Conservation (phyloP, 2,113 vertebrate genomes). For the Urocynchramus pylzowi region DNA sequence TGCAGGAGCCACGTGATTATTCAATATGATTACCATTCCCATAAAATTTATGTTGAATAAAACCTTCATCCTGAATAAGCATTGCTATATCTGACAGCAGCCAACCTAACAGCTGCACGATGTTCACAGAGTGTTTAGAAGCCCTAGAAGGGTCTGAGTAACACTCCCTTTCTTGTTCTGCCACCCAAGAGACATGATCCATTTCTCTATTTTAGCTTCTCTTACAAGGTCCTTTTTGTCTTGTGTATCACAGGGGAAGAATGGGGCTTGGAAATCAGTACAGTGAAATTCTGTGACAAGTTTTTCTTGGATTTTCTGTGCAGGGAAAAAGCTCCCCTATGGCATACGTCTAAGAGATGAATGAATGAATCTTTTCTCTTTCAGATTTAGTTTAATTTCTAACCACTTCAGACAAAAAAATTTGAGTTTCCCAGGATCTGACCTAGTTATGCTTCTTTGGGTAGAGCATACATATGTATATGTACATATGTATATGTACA, state of each 20-base stretch:
- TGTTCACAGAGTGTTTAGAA: neutral
- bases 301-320: constrained; percentile 41
- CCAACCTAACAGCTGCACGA: neutral
- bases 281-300: constrained; percentile 10
- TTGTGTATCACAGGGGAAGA: neutral
- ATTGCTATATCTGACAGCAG: neutral
- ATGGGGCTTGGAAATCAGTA: neutral
- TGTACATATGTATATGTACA: too few species aligned
- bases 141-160: neutral
- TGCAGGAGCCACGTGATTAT: neutral
- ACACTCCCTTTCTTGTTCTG: neutral
- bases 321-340: neutral
- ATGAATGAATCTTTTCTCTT: constrained; percentile 41
- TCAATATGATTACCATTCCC: neutral
- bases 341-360: neutral
- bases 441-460: neutral
- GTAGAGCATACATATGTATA: neutral
- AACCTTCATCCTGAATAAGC: neutral
- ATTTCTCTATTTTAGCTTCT: neutral
- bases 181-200: neutral
- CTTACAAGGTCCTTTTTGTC: constrained; percentile 11
- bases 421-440: neutral
- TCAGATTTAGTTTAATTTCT: constrained; percentile 10
- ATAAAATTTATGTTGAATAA: neutral
- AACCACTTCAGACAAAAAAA: constrained; percentile 8